phyloP scores from a whole-genome alignment of 2,888 invertebrate genomes.

The Aethes cnicana region DNA sequence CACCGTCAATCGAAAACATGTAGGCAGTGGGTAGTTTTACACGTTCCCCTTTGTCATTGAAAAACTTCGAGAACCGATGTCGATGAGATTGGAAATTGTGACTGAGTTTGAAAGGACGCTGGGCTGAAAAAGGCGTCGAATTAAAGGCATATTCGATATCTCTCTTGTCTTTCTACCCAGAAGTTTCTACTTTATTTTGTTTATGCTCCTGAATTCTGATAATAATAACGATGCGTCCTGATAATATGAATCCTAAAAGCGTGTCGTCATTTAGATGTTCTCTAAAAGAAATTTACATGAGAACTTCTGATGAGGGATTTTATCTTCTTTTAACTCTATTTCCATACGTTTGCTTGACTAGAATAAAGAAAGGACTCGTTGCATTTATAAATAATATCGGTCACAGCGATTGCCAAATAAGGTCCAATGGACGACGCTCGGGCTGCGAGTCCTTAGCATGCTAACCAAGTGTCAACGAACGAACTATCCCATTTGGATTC shows the following conservation, averaged over 20 bases:
- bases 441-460: too few species aligned
- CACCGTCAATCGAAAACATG: conserved; percentile 9
- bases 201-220: too few species aligned
- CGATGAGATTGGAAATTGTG: not conserved
- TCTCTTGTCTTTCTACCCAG: too few species aligned
- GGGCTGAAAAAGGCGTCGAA: conserved; percentile 1
- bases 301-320: too few species aligned
- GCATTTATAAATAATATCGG: not conserved
- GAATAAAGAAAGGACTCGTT: not conserved
- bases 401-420: not conserved
- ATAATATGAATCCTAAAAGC: too few species aligned
- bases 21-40: conserved; percentile 4
- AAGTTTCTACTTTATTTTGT: too few species aligned
- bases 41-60: conserved; percentile 19
- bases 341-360: not conserved
- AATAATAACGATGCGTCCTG: not conserved
- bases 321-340: too few species aligned
- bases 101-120: not conserved
- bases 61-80: conserved; percentile 9
- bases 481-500: conserved; percentile 21
- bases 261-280: too few species aligned
- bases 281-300: too few species aligned
- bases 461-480: conserved; percentile 23
- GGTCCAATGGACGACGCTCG: not conserved
- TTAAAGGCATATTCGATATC: not conserved